Evolutionary conservation across 2,888 invertebrate genomes (phyloP).

Genomic region (Amiota minor): DNA sequence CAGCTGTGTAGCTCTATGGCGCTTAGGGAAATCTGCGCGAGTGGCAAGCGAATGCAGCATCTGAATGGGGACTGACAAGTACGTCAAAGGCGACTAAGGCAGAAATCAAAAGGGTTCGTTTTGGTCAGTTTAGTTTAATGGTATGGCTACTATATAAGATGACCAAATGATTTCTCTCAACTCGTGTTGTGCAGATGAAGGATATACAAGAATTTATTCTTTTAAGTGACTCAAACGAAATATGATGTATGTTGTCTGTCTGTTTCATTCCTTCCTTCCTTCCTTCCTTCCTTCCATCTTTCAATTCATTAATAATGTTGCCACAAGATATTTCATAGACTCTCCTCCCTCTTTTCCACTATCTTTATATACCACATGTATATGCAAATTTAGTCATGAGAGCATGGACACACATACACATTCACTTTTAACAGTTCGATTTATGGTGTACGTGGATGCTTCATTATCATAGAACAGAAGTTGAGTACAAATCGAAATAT

Average conservation of each 20-base stretch:
- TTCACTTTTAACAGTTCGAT: background rate
- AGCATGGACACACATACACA: background rate
- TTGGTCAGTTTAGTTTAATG: conserved; percentile 30
- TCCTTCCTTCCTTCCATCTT: too few relatives aligned
- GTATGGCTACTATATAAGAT: background rate
- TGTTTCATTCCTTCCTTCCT: too few relatives aligned
- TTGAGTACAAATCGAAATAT: background rate
- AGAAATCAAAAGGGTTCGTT: conserved; percentile 12
- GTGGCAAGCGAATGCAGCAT: conserved; percentile 40
- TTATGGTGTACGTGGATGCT: background rate
- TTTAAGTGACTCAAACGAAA: too few relatives aligned
- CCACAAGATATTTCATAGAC: too few relatives aligned
- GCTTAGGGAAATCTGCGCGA: conserved; percentile 64
- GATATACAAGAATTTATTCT: too few relatives aligned
- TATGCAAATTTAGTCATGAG: background rate
- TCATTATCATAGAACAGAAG: conserved; percentile 20
- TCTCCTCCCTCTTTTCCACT: too few relatives aligned
- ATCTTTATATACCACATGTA: background rate
- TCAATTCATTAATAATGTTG: too few relatives aligned
- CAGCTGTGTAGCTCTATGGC: conserved; percentile 40
- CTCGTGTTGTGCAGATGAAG: too few relatives aligned
- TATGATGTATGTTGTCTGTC: too few relatives aligned
- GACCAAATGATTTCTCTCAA: background rate
- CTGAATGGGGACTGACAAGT: conserved; percentile 35
- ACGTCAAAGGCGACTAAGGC: conserved; percentile 18